phyloP scores from a whole-genome alignment of 2,888 invertebrate species.

The Agrilus mali region DNA sequence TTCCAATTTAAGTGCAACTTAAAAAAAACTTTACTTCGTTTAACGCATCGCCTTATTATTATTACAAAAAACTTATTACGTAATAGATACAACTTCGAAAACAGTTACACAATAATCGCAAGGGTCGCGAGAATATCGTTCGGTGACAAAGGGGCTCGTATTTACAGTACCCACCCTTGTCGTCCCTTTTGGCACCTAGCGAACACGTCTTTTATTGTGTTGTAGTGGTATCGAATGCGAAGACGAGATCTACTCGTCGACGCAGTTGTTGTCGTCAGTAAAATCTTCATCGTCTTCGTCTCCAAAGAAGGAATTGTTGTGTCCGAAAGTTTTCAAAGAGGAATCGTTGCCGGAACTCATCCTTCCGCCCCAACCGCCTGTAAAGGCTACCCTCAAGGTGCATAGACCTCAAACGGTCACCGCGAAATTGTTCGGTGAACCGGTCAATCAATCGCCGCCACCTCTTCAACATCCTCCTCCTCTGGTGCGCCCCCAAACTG shows the following conservation, averaged over 20 bases:
- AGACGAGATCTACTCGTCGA: slow-evolving; percentile 63
- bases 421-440: slow-evolving; percentile 26
- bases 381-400: slow-evolving; percentile 4
- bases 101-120: no score
- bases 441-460: slow-evolving; percentile 7
- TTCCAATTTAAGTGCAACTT: not conserved
- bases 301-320: slow-evolving; percentile 2
- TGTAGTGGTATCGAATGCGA: slow-evolving; percentile 66
- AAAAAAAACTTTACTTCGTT: slow-evolving; percentile 2
- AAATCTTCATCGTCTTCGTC: slow-evolving; percentile 28
- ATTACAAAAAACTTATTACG: no score
- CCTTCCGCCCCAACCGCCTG: slow-evolving; percentile 27
- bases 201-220: slow-evolving; percentile 13
- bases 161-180: not conserved
- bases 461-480: slow-evolving; percentile 16
- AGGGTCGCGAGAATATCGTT: no score
- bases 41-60: not conserved
- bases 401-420: slow-evolving; percentile 27
- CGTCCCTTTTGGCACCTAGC: slow-evolving; percentile 1
- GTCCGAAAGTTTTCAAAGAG: slow-evolving; percentile 16
- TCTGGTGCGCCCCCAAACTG: slow-evolving; percentile 43
- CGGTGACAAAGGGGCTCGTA: no score
- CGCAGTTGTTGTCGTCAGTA: slow-evolving; percentile 34
- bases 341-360: slow-evolving; percentile 22
- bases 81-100: no score